Evolutionary conservation across 2,113 vertebrate species (phyloP).

Genomic region (Etheostoma spectabile): DNA sequence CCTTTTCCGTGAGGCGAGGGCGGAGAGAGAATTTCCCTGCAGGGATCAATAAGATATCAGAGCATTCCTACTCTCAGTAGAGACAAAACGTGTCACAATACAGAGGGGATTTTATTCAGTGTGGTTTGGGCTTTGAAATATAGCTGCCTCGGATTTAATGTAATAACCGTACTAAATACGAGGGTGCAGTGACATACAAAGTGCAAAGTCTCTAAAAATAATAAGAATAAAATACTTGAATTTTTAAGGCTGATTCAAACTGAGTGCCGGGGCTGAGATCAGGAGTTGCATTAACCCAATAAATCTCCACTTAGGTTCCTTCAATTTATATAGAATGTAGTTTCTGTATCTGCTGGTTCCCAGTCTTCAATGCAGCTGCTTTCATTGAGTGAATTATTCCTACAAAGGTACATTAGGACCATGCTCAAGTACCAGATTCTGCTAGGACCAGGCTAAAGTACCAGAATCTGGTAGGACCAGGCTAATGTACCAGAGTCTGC

Average conservation of each 20-base stretch:
- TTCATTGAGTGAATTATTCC: not conserved
- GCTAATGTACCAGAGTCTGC: no score
- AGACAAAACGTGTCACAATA: constrained; percentile 27
- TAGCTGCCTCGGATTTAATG: not conserved
- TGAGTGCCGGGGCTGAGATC: not conserved
- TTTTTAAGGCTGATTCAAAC: not conserved
- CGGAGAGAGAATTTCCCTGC: constrained; percentile 23
- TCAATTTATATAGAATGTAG: not conserved
- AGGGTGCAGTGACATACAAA: not conserved
- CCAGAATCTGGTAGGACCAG: no score
- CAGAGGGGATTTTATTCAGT: constrained; percentile 11
- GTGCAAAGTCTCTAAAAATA: not conserved
- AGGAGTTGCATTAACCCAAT: not conserved
- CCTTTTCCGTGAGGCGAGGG: constrained; percentile 37
- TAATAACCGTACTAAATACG: not conserved
- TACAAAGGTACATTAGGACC: not conserved
- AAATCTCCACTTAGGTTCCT: not conserved
- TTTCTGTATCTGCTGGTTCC: constrained; percentile 1
- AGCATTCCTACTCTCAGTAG: constrained; percentile 37
- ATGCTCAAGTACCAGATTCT: no score
- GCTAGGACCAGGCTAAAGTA: no score
- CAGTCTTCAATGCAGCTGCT: not conserved
- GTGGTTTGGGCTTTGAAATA: constrained; percentile 26
- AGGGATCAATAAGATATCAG: constrained; percentile 56
- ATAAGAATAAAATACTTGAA: not conserved